phyloP scores from a whole-genome alignment of 92 coral and sea anemone species.

The Pocillopora meandrina region DNA sequence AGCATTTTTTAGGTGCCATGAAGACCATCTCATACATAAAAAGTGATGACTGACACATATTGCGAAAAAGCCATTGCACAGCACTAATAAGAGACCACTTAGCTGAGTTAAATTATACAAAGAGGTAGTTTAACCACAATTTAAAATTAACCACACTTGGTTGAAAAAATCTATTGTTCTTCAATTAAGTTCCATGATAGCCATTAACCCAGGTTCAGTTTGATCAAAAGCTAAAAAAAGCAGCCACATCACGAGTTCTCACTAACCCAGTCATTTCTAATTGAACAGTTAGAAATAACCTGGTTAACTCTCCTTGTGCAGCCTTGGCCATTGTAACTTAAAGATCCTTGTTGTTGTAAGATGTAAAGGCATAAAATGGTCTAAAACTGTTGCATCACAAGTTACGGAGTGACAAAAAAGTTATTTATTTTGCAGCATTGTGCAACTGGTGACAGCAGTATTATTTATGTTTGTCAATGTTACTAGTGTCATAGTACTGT shows the following conservation, averaged over 20 bases:
- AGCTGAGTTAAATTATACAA: neutral
- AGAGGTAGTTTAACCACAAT: conserved; percentile 5
- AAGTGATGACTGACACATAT: conserved; percentile 15
- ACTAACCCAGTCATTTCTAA: conserved; percentile 10
- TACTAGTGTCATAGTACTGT: too few species aligned
- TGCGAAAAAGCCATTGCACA: neutral
- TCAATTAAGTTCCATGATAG: conserved; percentile 16
- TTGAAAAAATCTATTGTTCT: conserved; percentile 23
- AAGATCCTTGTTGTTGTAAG: too few species aligned
- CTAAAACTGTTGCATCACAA: too few species aligned
- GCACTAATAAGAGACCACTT: neutral
- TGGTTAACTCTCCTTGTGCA: conserved; percentile 33
- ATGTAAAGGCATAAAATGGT: too few species aligned
- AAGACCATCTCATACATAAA: neutral
- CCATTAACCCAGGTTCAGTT: conserved; percentile 11
- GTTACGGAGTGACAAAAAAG: too few species aligned
- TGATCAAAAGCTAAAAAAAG: neutral
- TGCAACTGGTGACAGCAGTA: too few species aligned
- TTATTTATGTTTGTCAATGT: too few species aligned
- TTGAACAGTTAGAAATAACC: conserved; percentile 16
- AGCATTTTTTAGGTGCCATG: neutral
- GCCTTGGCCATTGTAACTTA: conserved; percentile 16
- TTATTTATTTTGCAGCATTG: too few species aligned
- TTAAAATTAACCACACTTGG: neutral
- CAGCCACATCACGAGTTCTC: conserved; percentile 21